A percentile compares a stretch with the other conserved stretches of the same genome.
Conservation (phyloP, 2,797 vertebrate genomes). For the Gephyroberyx darwinii region DNA sequence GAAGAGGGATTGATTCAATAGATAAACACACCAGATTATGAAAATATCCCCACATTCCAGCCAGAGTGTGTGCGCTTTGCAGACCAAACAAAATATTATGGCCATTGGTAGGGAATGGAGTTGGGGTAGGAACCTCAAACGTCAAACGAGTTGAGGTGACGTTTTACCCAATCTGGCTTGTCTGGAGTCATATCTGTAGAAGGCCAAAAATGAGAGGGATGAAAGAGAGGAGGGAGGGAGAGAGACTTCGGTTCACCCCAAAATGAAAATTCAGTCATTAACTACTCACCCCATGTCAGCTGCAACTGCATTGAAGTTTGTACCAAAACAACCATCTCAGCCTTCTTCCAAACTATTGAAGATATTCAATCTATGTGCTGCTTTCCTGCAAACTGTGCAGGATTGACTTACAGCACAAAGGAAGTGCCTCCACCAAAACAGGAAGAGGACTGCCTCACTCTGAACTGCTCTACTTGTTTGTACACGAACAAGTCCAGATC, state of each 20-base stretch:
- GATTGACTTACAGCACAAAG: too few species aligned
- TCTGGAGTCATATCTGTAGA: neutral
- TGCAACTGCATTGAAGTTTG: too few species aligned
- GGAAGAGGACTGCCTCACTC: too few species aligned
- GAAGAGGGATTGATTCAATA: conserved; percentile 47
- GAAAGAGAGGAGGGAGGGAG: conserved; percentile 13
- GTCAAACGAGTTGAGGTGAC: neutral
- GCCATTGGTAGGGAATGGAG: conserved; percentile 39
- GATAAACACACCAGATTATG: conserved; percentile 61
- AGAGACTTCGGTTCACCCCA: too few species aligned
- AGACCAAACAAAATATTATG: conserved; percentile 53
- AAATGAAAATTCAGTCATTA: too few species aligned
- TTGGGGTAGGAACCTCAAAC: neutral
- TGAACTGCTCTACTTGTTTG: too few species aligned
- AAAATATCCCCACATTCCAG: conserved; percentile 55
- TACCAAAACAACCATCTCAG: too few species aligned
- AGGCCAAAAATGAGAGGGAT: neutral
- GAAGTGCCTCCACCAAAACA: too few species aligned
- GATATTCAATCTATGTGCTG: neutral
- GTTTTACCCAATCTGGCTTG: neutral
- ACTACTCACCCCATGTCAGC: too few species aligned
- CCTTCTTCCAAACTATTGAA: too few species aligned
- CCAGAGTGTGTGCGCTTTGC: conserved; percentile 21
- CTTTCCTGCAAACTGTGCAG: too few species aligned
- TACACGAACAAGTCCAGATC: too few species aligned